Conservation (phyloP, 2,797 vertebrate species). For the Sebastes itinus region DNA sequence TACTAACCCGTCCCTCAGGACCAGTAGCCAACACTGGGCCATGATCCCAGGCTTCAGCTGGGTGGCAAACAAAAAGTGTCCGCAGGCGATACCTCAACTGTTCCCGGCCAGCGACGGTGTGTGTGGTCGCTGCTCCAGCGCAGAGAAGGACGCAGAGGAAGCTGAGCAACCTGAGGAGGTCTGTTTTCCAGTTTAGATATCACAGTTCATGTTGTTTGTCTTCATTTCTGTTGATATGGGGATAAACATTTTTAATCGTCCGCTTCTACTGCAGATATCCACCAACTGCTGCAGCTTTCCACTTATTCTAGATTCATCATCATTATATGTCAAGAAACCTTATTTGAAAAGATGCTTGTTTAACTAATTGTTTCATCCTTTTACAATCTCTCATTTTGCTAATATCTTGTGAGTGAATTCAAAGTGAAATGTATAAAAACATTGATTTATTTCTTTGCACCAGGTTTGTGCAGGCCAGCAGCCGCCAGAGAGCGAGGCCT, state of each 20-base stretch:
- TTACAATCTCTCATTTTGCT: background rate
- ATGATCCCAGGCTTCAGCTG: conserved; percentile 68
- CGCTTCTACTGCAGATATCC: background rate
- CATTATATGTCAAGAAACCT: background rate
- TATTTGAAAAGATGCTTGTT: background rate
- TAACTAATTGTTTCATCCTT: background rate
- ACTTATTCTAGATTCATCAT: background rate
- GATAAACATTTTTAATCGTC: background rate
- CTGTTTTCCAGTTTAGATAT: conserved; percentile 44
- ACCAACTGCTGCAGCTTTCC: background rate
- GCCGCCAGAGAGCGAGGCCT: conserved; percentile 53
- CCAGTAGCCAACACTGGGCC: conserved; percentile 74
- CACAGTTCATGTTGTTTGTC: background rate
- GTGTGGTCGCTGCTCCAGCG: conserved; percentile 65
- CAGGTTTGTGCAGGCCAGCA: conserved; percentile 74
- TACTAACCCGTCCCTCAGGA: conserved; percentile 73
- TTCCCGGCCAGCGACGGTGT: conserved; percentile 61
- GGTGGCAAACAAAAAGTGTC: conserved; percentile 60
- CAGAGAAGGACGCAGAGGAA: conserved; percentile 78
- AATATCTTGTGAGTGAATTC: background rate
- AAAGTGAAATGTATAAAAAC: background rate
- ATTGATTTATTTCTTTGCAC: conserved; percentile 35
- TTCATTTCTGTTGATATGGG: background rate
- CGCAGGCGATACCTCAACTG: conserved; percentile 59
- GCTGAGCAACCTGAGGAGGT: conserved; percentile 74